Percentiles rank a stretch among this genome's conserved stretches.
Evolutionary conservation across 1,140 invertebrate genomes (phyloP).

Genomic region (Camponotus vicinus): DNA sequence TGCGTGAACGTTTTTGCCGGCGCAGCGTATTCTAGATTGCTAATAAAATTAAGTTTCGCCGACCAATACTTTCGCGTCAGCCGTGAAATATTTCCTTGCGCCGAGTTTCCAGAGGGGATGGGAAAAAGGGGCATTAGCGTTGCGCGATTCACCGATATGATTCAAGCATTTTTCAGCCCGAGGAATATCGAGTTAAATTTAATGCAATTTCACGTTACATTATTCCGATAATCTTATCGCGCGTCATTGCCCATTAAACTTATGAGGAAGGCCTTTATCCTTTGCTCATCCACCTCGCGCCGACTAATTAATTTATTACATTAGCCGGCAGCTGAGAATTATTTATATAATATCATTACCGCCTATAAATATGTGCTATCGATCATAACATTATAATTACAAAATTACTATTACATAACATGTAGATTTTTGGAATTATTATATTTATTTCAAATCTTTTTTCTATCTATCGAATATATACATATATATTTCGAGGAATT

Average conservation of each 20-base stretch:
- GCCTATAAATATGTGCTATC: constrained; percentile 70
- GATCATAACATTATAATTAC: constrained; percentile 25
- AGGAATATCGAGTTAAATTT: constrained; percentile 74
- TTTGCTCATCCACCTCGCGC: constrained; percentile 55
- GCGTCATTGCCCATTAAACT: constrained; percentile 74
- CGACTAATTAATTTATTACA: constrained; percentile 69
- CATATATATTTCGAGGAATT: no score
- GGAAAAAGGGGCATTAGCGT: constrained; percentile 61
- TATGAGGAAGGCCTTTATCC: constrained; percentile 73
- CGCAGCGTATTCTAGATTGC: constrained; percentile 67
- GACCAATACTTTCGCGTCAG: constrained; percentile 67
- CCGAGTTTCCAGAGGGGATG: constrained; percentile 36
- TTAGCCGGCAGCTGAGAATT: constrained; percentile 70
- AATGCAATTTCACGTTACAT: constrained; percentile 76
- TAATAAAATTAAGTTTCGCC: constrained; percentile 70
- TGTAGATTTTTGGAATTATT: not conserved
- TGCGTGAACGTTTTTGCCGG: constrained; percentile 50
- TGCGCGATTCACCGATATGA: constrained; percentile 65
- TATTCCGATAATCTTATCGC: constrained; percentile 76
- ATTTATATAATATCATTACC: constrained; percentile 74
- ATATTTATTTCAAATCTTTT: not conserved
- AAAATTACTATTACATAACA: constrained; percentile 33
- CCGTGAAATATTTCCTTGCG: constrained; percentile 67
- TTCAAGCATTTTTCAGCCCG: constrained; percentile 75
- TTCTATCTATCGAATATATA: no score